A percentile compares a stretch with the other conserved stretches of the same genome.
Evolutionary conservation across 2,888 invertebrate species (phyloP).

Genomic region (Allophyes oxyacanthae): DNA sequence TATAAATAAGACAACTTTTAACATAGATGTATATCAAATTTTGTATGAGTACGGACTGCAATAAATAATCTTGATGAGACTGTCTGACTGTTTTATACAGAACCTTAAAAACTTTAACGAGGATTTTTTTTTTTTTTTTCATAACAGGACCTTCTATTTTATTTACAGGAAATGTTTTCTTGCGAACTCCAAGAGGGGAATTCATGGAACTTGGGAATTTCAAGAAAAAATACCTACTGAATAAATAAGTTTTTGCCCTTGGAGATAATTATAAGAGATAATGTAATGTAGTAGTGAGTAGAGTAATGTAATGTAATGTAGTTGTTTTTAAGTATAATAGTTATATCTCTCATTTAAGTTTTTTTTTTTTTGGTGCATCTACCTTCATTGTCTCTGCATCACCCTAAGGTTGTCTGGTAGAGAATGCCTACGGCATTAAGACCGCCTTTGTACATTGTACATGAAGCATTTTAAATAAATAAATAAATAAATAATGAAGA

Average conservation of each 20-base stretch:
- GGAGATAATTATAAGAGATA: constrained; percentile 25
- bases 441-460: no score
- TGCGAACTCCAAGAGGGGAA: constrained; percentile 24
- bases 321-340: constrained; percentile 5
- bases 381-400: no score
- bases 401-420: no score
- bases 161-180: constrained; percentile 43
- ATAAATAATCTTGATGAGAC: no score
- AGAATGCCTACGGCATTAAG: no score
- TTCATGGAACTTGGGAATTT: constrained; percentile 28
- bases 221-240: constrained; percentile 12
- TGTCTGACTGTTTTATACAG: constrained; percentile 12
- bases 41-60: no score
- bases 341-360: no score
- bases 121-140: constrained; percentile 27
- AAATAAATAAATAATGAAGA: no score
- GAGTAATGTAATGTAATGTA: constrained; percentile 28
- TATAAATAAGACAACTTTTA: no score
- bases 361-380: no score
- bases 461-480: no score
- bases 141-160: constrained; percentile 32
- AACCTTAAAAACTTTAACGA: constrained; percentile 22
- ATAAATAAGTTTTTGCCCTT: constrained; percentile 26
- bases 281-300: constrained; percentile 46
- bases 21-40: no score